A percentile compares a stretch with the other conserved stretches of the same genome.
These are phyloP conservation scores for Callipepla squamata DNA, from an alignment of 2,113 vertebrate species.

Conservation along the genomic window DNA sequence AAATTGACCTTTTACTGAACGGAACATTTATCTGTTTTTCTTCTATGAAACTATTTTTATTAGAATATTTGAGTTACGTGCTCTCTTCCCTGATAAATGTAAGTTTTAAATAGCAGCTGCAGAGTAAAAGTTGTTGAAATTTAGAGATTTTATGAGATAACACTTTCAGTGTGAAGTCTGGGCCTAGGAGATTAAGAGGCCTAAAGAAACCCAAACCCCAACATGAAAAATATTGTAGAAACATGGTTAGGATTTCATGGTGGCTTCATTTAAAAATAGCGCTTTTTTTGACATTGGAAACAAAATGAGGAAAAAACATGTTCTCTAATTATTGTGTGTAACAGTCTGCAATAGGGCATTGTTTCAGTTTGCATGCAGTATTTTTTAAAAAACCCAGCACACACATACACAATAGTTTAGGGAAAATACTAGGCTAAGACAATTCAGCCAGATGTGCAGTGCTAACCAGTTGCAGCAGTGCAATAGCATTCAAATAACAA, in stretches of 20 bases:
- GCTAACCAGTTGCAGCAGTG: slow-evolving; percentile 74
- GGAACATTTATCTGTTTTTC: slow-evolving; percentile 63
- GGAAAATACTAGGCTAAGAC: slow-evolving; percentile 69
- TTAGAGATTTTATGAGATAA: slow-evolving; percentile 51
- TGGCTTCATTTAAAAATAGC: slow-evolving; percentile 70
- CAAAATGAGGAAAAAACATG: slow-evolving; percentile 64
- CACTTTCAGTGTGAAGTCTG: slow-evolving; percentile 11
- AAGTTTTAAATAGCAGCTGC: slow-evolving; percentile 51
- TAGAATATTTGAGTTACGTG: slow-evolving; percentile 45
- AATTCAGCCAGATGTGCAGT: slow-evolving; percentile 72
- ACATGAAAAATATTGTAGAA: slow-evolving; percentile 51
- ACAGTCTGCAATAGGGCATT: slow-evolving; percentile 62
- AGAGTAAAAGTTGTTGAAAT: slow-evolving; percentile 4
- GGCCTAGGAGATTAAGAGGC: slow-evolving; percentile 29
- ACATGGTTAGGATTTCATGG: slow-evolving; percentile 58
- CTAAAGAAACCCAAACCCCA: not conserved
- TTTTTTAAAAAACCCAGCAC: slow-evolving; percentile 46
- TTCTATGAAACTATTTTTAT: slow-evolving; percentile 66
- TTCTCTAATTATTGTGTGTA: slow-evolving; percentile 69
- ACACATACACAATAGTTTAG: slow-evolving; percentile 73
- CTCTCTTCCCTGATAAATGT: slow-evolving; percentile 31
- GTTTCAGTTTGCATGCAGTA: slow-evolving; percentile 63
- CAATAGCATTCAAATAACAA: slow-evolving; percentile 46
- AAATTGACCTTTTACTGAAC: slow-evolving; percentile 61
- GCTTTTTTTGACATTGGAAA: slow-evolving; percentile 58